Conservation (phyloP, 1,140 invertebrate species). For the Platyura marginata region DNA sequence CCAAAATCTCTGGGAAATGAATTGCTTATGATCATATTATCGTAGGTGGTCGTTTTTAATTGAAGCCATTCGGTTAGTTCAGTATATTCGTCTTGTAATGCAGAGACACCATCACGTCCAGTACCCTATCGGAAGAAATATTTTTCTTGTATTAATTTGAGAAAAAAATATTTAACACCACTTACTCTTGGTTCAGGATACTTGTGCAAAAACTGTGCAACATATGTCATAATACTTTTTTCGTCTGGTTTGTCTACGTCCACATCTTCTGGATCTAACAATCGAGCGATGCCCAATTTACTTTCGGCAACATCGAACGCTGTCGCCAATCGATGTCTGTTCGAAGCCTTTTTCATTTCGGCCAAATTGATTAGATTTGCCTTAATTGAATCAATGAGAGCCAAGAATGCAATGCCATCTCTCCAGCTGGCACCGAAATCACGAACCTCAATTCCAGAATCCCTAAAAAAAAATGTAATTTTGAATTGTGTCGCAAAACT, state of each 20-base stretch:
- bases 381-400: slow-evolving; percentile 88
- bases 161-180: background rate
- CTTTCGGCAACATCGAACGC: slow-evolving; percentile 87
- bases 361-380: slow-evolving; percentile 81
- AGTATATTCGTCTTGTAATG: slow-evolving; percentile 63
- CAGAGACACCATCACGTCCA: slow-evolving; percentile 45
- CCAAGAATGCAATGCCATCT: slow-evolving; percentile 90
- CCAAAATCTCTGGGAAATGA: slow-evolving; percentile 42
- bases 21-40: slow-evolving; percentile 36
- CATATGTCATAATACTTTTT: slow-evolving; percentile 98
- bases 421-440: slow-evolving; percentile 96
- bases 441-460: slow-evolving; percentile 70
- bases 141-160: too few relatives aligned
- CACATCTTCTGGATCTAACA: slow-evolving; percentile 92
- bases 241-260: slow-evolving; percentile 95
- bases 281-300: slow-evolving; percentile 79
- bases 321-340: slow-evolving; percentile 68
- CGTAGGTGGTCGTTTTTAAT: slow-evolving; percentile 45
- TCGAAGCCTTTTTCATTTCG: slow-evolving; percentile 54
- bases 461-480: slow-evolving; percentile 29
- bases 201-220: slow-evolving; percentile 94
- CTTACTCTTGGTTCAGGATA: slow-evolving; percentile 64
- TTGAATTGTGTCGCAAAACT: slow-evolving; percentile 2
- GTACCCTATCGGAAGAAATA: slow-evolving; percentile 33
- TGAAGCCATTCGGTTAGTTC: slow-evolving; percentile 62